These are phyloP conservation scores for Smithornis capensis DNA, from an alignment of 2,113 vertebrate genomes.

Conservation along the genomic window DNA sequence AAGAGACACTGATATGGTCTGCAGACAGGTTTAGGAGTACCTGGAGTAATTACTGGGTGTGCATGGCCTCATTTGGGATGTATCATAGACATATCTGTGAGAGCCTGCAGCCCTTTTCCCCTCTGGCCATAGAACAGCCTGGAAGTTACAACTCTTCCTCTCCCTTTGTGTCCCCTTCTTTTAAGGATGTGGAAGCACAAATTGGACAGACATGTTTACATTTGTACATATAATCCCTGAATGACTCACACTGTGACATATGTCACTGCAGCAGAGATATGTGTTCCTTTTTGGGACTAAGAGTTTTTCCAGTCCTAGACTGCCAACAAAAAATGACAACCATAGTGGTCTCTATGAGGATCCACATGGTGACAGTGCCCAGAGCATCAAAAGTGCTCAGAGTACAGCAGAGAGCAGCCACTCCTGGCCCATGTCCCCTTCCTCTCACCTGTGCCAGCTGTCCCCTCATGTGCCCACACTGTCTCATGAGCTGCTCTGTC, in stretches of 20 bases:
- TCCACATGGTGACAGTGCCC: background rate
- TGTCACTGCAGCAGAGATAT: background rate
- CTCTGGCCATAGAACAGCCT: background rate
- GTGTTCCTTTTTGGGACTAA: background rate
- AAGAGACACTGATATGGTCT: background rate
- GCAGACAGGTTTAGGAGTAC: background rate
- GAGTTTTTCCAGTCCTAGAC: background rate
- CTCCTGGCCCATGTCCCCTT: background rate
- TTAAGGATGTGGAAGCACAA: background rate
- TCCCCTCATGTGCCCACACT: fast-evolving
- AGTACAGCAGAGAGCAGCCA: background rate
- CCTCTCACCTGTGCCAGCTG: background rate
- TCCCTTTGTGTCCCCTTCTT: background rate
- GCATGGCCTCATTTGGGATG: background rate
- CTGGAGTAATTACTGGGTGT: background rate
- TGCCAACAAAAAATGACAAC: background rate
- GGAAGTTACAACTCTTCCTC: background rate
- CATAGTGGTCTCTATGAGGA: background rate
- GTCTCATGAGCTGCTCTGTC: background rate
- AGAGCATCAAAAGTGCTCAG: background rate
- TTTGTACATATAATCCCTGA: slow-evolving; percentile 1
- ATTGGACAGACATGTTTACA: background rate
- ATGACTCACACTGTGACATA: slow-evolving; percentile 28
- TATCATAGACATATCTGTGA: background rate
- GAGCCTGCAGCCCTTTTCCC: background rate